Percentiles rank a stretch among this genome's conserved stretches.
These are phyloP conservation scores for Dromaius novaehollandiae DNA, from an alignment of 2,113 vertebrate species.

Conservation along the genomic window DNA sequence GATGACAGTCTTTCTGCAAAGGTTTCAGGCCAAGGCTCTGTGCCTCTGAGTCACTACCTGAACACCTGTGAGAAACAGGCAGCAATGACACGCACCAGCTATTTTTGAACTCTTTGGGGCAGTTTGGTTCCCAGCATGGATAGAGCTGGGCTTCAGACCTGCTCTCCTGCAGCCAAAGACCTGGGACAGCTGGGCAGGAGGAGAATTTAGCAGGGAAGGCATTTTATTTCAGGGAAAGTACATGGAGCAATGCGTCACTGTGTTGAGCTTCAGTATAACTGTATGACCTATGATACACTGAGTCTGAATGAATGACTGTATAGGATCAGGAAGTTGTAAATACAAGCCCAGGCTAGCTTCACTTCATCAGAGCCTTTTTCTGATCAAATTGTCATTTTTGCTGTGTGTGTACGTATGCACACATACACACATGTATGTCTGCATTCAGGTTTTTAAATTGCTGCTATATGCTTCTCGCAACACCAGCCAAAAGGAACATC, in stretches of 20 bases:
- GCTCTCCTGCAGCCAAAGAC: neutral
- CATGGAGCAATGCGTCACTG: neutral
- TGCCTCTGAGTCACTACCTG: neutral
- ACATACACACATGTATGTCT: neutral
- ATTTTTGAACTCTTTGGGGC: neutral
- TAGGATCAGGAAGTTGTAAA: neutral
- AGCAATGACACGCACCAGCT: accelerated
- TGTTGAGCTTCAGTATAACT: neutral
- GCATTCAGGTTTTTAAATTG: neutral
- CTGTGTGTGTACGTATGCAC: neutral
- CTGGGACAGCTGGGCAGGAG: neutral
- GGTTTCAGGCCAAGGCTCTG: neutral
- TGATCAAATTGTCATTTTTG: neutral
- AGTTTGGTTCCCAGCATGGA: neutral
- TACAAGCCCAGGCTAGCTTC: neutral
- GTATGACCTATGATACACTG: neutral
- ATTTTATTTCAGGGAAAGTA: neutral
- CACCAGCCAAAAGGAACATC: neutral
- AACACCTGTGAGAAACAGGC: neutral
- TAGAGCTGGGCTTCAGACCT: neutral
- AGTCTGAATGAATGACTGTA: neutral
- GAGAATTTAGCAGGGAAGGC: neutral
- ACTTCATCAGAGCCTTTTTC: neutral
- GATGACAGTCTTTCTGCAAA: neutral
- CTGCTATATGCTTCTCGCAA: neutral